Evolutionary conservation across 2,888 invertebrate species (phyloP), one percentile per base, ranked within the genome.

Genomic region (Lasioglossum lativentre): DNA sequence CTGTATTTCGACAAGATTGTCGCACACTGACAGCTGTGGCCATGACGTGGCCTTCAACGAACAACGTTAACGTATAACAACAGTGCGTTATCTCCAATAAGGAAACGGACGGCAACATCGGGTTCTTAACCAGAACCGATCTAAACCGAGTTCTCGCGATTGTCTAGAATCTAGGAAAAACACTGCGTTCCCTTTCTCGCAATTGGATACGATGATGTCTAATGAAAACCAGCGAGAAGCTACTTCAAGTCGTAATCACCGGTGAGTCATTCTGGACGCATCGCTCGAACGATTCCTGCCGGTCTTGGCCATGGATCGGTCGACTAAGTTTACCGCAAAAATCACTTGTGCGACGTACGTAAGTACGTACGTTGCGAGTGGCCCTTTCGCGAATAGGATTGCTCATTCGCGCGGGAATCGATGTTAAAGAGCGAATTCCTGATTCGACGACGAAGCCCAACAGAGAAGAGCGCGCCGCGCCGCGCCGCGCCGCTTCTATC

Each of bases 381-480:
- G 52, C 4, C 52, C 52, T n/a, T 56, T 56, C 52, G 52, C 52
- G 52, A 56, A 56, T n/a, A n/a, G n/a, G 10, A n/a, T 56, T n/a
- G 10, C n/a, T 3, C 6, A 56, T 56, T n/a, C 52, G 52, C 52
- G 34, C n/a, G 10, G 6, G 66, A 66, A 34, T 66, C 66, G 16
- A 34, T 47, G 68, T 59, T 27, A 40, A 77, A 78, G 56, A 74
- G 45, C 27, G 74, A 70, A 63, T 52, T 45, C 45, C 59, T 42
- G 40, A 56, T 56, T 56, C n/a, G n/a, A n/a, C 52, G 52, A 56
- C 23, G 52, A 52, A 80, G n/a, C 47, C 42, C 34, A 30, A 77
- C 47, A 6, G 68, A 34, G 40, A 68, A 23, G n/a, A 71, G 71
- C 16, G 47, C 68, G 2, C 12, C 45, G 16, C 5, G 30, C 66